Conservation (phyloP, 2,797 vertebrate genomes). For the Rhynchotus rufescens region DNA sequence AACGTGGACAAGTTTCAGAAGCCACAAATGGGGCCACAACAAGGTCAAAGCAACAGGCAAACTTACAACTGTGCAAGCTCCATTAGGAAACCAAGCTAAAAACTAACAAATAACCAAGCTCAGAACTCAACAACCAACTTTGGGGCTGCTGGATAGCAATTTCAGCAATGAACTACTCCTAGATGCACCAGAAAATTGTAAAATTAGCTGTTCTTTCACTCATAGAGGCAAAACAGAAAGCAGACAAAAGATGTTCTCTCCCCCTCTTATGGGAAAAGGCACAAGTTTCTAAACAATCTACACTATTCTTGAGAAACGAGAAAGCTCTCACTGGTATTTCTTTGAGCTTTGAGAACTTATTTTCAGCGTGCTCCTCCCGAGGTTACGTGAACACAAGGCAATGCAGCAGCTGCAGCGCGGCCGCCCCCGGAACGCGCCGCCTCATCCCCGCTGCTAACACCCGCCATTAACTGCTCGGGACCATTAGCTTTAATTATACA, state of each 20-base stretch:
- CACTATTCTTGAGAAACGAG: not conserved
- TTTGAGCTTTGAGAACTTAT: not conserved
- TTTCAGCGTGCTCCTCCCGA: not conserved
- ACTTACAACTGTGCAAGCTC: not conserved
- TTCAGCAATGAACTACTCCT: not conserved
- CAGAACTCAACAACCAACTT: not conserved
- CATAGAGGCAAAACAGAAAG: not conserved
- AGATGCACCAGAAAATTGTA: not conserved
- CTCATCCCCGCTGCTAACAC: not conserved
- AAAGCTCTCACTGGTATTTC: not conserved
- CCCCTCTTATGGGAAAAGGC: not conserved
- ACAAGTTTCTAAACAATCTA: not conserved
- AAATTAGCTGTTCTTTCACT: not conserved
- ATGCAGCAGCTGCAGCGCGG: not conserved
- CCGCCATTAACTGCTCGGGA: not conserved
- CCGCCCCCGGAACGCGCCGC: not conserved
- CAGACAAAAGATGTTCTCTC: rapidly evolving
- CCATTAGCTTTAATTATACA: not conserved
- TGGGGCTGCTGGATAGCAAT: not conserved
- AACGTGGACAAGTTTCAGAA: not conserved
- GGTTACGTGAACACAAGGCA: not conserved
- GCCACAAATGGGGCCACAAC: not conserved
- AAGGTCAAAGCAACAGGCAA: not conserved
- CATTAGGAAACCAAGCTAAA: not conserved
- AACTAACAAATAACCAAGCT: not conserved